Base-by-base conservation (phyloP, 2,797 vertebrate genomes). In the Sebastolobus alascanus region DNA sequence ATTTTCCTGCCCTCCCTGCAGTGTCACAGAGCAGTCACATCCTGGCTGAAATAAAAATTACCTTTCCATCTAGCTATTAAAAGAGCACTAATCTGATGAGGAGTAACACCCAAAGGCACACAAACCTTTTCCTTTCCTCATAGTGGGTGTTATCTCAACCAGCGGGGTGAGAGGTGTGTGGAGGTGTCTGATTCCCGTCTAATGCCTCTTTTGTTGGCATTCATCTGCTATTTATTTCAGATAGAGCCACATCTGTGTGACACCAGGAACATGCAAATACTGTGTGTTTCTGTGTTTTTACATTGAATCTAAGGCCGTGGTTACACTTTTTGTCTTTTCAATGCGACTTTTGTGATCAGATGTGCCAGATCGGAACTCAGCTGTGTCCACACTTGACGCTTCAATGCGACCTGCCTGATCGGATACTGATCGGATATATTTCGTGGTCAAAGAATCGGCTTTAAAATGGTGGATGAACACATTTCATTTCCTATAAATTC, bases 41-140 rank as follows among this genome's bases (percentile, higher is more conserved):
- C 59, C 68, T 56, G 46, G 31, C 27, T 8, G 6, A 67, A 85
- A 77, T 52, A 75, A 82, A 86, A 80, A 68, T 1, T 75, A 88
- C 85, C 54, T 86, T 93, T 91, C 82, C 87, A 82, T 70, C 22
- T 25, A 58, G 70, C 61, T 87, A 83, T 93, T 84, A 76, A 79
- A 87, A 88, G 63, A 73, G 18, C 38, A 64, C 29, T 40, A 40
- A 83, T 85, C 85, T 78, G 75, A 86, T 84, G 31, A 70, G 71
- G 13, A 25, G 13, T n/a, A 33, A 72, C 65, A 40, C 68, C 66
- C 50, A 29, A 33, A 37, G 69, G 9, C 38, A 29, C 61, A 40
- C 65, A 56, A 60, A 52, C 31, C 25, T 77, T 78, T 72, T 77
- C 68, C 50, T 22, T 58, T 77, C 79, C 70, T 4, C 33, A 22